A percentile compares a stretch with the other conserved stretches of the same genome.
These are phyloP conservation scores for Campylorhamphus procurvoides DNA, from an alignment of 2,113 vertebrate species.

Conservation along the genomic window DNA sequence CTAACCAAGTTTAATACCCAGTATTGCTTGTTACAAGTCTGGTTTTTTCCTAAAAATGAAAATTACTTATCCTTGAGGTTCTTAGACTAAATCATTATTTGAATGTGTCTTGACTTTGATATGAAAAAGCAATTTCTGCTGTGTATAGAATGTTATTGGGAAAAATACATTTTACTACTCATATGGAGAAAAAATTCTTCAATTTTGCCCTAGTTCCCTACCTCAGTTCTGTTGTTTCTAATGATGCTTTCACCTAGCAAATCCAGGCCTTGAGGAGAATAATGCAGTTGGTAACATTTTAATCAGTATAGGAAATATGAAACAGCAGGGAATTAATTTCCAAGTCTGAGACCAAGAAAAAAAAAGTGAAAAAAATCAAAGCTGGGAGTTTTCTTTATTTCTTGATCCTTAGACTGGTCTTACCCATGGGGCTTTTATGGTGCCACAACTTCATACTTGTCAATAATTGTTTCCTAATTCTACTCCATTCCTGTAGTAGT, in stretches of 20 bases:
- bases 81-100: neutral
- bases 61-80: neutral
- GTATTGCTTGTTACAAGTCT: neutral
- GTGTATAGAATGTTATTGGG: neutral
- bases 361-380: neutral
- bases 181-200: neutral
- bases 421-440: constrained; percentile 29
- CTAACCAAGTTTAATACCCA: neutral
- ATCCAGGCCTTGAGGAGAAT: constrained; percentile 32
- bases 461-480: constrained; percentile 64
- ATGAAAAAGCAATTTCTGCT: constrained; percentile 11
- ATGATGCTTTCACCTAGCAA: constrained; percentile 24
- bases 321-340: constrained; percentile 54
- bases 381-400: neutral
- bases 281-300: constrained; percentile 44
- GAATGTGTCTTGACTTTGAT: neutral
- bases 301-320: constrained; percentile 53
- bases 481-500: constrained; percentile 13
- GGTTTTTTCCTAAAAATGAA: neutral
- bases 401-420: constrained; percentile 25
- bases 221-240: neutral
- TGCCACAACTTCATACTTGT: constrained; percentile 44
- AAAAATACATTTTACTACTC: constrained; percentile 11
- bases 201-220: neutral
- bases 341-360: neutral